phyloP scores from a whole-genome alignment of 2,113 vertebrate genomes.

The Serilophus lunatus region DNA sequence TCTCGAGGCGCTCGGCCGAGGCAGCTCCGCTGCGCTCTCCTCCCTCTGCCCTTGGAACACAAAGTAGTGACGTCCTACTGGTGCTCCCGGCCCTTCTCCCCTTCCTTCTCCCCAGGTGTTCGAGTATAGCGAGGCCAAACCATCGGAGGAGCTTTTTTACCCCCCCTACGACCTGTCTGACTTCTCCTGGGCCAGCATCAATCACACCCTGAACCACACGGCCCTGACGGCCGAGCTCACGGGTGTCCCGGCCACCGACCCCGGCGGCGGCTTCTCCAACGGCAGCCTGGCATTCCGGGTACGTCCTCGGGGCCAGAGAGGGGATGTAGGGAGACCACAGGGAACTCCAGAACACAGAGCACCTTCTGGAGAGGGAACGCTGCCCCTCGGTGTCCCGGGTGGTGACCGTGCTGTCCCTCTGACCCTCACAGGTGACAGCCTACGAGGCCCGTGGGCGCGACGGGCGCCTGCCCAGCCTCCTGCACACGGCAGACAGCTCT shows the following conservation, averaged over 20 bases:
- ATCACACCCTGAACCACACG: conserved; percentile 48
- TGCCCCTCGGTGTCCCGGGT: rapidly evolving
- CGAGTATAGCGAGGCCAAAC: conserved; percentile 76
- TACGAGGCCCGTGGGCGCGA: conserved; percentile 72
- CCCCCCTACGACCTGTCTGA: conserved; percentile 76
- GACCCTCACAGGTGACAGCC: conserved; percentile 74
- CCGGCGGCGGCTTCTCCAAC: conserved; percentile 16
- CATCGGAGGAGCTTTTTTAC: conserved; percentile 47
- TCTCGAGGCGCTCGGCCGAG: not conserved
- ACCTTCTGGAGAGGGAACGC: rapidly evolving
- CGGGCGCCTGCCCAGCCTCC: conserved; percentile 76
- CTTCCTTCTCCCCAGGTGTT: conserved; percentile 72
- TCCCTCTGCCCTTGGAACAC: not conserved
- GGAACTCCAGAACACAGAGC: rapidly evolving
- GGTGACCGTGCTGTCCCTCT: rapidly evolving
- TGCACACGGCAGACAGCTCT: conserved; percentile 83
- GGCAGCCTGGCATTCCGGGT: conserved; percentile 75
- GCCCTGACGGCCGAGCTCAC: conserved; percentile 64
- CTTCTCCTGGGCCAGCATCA: conserved; percentile 79
- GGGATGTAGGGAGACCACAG: rapidly evolving
- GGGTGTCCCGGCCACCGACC: conserved; percentile 6
- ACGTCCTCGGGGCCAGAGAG: rapidly evolving
- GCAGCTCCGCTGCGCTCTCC: not conserved
- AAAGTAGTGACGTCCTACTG: rapidly evolving
- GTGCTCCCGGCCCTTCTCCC: not conserved